phyloP scores from a whole-genome alignment of 2,888 invertebrate species.

The Amorpha juglandis region DNA sequence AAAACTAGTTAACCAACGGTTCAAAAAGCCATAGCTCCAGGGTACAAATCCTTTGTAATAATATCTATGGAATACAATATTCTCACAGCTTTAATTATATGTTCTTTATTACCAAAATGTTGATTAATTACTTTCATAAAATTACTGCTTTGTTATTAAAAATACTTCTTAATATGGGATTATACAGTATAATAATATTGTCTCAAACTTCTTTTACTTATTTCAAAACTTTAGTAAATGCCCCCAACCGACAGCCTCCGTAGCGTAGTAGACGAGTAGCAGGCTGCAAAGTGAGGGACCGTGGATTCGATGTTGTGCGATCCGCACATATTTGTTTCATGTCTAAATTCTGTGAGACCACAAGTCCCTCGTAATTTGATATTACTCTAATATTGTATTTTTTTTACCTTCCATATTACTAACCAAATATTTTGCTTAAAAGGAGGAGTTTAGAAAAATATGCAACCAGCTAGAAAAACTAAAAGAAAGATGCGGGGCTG shows the following conservation, averaged over 20 bases:
- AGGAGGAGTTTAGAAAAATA: slow-evolving; percentile 93
- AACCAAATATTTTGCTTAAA: slow-evolving; percentile 15
- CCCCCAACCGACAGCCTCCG: no score
- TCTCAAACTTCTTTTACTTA: no score
- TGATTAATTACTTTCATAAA: not conserved
- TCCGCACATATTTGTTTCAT: no score
- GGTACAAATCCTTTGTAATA: not conserved
- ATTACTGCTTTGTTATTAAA: not conserved
- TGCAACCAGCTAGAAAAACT: slow-evolving; percentile 91
- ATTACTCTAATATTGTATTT: not conserved
- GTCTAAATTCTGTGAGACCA: no score
- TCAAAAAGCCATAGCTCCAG: not conserved
- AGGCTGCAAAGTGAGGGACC: no score
- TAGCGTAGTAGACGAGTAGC: no score
- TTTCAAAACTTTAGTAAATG: no score
- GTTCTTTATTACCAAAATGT: no score
- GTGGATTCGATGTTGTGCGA: no score
- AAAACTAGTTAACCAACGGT: slow-evolving; percentile 20
- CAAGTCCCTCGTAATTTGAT: no score
- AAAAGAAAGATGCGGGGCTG: slow-evolving; percentile 91
- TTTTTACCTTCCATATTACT: no score
- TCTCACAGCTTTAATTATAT: not conserved
- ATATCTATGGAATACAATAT: not conserved
- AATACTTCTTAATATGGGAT: not conserved
- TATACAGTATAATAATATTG: not conserved